phyloP scores from a whole-genome alignment of 2,797 vertebrate genomes.

The Arctocebus calabarensis region DNA sequence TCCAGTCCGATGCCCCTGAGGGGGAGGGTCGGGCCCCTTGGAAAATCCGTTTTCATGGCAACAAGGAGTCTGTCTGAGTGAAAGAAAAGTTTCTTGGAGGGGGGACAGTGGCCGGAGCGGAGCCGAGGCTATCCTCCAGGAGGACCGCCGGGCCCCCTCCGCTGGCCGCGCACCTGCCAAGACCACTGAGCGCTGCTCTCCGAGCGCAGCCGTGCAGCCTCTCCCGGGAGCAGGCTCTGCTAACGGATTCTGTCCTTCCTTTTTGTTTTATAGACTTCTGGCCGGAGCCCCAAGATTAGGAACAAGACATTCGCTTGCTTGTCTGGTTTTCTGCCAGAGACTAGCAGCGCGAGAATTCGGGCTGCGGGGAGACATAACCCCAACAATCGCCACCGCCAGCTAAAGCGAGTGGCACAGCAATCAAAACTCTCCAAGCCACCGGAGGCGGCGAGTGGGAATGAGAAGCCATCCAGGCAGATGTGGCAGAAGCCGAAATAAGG shows the following conservation, averaged over 20 bases:
- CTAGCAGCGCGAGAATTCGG: background rate
- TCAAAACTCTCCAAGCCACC: constrained; percentile 33
- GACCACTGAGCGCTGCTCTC: constrained; percentile 38
- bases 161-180: constrained; percentile 73
- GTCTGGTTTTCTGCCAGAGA: constrained; percentile 10
- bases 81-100: constrained; percentile 85
- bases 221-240: background rate
- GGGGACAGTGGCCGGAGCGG: constrained; percentile 68
- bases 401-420: constrained; percentile 23
- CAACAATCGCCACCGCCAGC: constrained; percentile 7
- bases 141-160: constrained; percentile 59
- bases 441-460: background rate
- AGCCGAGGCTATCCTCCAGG: constrained; percentile 76
- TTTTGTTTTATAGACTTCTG: constrained; percentile 57
- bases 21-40: constrained; percentile 70
- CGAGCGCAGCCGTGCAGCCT: constrained; percentile 14
- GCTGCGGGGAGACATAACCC: background rate
- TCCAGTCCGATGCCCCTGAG: constrained; percentile 81
- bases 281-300: background rate
- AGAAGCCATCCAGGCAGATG: background rate
- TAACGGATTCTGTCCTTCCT: constrained; percentile 67
- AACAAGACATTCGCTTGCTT: background rate
- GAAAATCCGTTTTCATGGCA: constrained; percentile 86
- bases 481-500: constrained; percentile 55
- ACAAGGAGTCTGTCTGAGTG: constrained; percentile 82